Percentiles rank a stretch among this genome's conserved stretches.
phyloP scores from a whole-genome alignment of 2,797 vertebrate species.

The Squalus acanthias region DNA sequence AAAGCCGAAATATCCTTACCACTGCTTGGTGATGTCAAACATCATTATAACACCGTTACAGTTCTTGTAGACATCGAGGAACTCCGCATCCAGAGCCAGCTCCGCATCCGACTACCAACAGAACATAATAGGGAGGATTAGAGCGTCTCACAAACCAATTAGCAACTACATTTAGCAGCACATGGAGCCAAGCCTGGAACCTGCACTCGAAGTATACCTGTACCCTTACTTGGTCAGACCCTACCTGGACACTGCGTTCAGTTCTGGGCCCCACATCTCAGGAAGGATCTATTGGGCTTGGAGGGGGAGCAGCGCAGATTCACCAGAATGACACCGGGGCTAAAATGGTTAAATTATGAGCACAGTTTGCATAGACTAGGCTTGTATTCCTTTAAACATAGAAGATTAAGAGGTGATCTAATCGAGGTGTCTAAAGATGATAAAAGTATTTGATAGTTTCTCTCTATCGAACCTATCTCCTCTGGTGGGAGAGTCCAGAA shows the following conservation, averaged over 20 bases:
- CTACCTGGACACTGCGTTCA: too few relatives aligned
- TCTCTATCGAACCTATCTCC: too few relatives aligned
- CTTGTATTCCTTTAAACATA: too few relatives aligned
- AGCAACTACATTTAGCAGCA: background rate
- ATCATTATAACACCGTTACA: slow-evolving; percentile 97
- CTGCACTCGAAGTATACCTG: background rate
- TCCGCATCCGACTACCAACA: slow-evolving; percentile 75
- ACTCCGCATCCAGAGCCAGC: slow-evolving; percentile 93
- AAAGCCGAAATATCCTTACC: slow-evolving; percentile 60
- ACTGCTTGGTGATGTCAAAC: slow-evolving; percentile 99
- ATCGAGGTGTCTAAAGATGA: background rate
- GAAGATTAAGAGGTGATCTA: too few relatives aligned
- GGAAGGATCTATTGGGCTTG: background rate
- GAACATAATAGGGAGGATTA: background rate
- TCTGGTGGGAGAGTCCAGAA: background rate
- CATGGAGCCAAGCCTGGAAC: background rate
- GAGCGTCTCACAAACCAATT: background rate
- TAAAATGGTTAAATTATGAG: background rate
- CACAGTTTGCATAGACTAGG: background rate
- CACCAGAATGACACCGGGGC: background rate
- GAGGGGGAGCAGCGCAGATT: background rate
- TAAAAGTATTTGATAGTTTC: background rate
- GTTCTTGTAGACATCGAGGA: slow-evolving; percentile 96
- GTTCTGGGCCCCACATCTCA: background rate
- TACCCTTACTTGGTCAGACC: background rate